phyloP scores from a whole-genome alignment of 2,113 vertebrate species.

The Coptodon rendalli region DNA sequence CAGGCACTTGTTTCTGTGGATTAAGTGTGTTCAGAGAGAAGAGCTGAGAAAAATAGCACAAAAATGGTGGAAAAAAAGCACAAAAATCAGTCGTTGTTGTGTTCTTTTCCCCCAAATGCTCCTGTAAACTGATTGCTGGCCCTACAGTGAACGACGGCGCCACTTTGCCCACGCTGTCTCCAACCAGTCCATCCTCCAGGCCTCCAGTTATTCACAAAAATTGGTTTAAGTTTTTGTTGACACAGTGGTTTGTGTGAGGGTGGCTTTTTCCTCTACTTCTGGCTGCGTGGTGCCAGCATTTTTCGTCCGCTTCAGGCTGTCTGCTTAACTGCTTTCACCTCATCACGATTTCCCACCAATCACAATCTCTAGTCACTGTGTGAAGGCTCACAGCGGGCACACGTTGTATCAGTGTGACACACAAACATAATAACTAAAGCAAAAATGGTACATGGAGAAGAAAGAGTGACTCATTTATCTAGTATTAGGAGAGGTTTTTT shows the following conservation, averaged over 20 bases:
- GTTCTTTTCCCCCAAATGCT: background rate
- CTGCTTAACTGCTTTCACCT: background rate
- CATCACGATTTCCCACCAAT: background rate
- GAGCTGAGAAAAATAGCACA: background rate
- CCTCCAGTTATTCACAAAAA: slow-evolving; percentile 18
- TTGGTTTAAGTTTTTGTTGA: slow-evolving; percentile 30
- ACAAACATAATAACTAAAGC: background rate
- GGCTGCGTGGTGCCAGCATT: background rate
- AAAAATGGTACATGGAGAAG: background rate
- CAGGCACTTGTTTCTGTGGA: background rate
- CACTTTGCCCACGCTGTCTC: background rate
- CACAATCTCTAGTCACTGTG: background rate
- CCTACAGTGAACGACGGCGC: background rate
- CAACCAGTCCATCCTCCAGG: background rate
- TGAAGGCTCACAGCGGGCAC: background rate
- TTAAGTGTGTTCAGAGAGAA: background rate
- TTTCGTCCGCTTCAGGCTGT: background rate
- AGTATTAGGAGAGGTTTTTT: background rate
- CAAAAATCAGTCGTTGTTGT: background rate
- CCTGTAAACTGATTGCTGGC: background rate
- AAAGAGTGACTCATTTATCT: background rate
- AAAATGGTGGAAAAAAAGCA: background rate
- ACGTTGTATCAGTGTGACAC: background rate
- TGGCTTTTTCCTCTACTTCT: background rate
- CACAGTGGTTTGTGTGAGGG: background rate